Conservation (phyloP, 1,140 invertebrate species). For the Chrysoperla carnea region DNA sequence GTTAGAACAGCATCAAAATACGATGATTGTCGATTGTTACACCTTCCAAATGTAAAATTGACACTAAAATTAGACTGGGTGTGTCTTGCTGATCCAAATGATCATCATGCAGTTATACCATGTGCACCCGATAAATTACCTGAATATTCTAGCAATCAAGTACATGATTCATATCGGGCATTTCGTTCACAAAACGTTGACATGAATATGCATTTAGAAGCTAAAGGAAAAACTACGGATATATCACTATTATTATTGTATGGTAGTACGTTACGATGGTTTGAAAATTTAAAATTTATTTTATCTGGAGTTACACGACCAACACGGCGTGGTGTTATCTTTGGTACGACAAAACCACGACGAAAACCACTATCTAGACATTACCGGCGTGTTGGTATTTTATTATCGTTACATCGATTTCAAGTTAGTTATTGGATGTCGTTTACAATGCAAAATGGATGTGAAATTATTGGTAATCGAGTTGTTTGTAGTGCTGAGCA, state of each 20-base stretch:
- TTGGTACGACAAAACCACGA: slow-evolving; percentile 62
- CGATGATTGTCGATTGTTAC: slow-evolving; percentile 85
- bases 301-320: slow-evolving; percentile 89
- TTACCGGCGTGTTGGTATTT: slow-evolving; percentile 74
- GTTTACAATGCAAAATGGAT: slow-evolving; percentile 86
- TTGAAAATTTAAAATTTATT: slow-evolving; percentile 90
- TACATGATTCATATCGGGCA: slow-evolving; percentile 72
- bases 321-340: slow-evolving; percentile 75
- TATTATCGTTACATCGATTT: slow-evolving; percentile 73
- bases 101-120: slow-evolving; percentile 91
- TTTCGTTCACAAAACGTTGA: slow-evolving; percentile 91
- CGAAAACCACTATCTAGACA: slow-evolving; percentile 88
- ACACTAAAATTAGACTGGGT: slow-evolving; percentile 79
- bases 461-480: slow-evolving; percentile 75
- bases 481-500: slow-evolving; percentile 78
- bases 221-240: slow-evolving; percentile 39
- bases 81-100: slow-evolving; percentile 81
- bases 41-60: slow-evolving; percentile 76
- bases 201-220: slow-evolving; percentile 76
- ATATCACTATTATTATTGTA: slow-evolving; percentile 68
- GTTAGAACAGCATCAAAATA: slow-evolving; percentile 96
- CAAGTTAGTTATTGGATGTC: slow-evolving; percentile 98
- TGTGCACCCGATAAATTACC: slow-evolving; percentile 94
- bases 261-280: slow-evolving; percentile 84
- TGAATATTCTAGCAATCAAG: slow-evolving; percentile 90